Base-by-base conservation (phyloP, 2,113 vertebrate genomes). In the Pungitius pungitius region DNA sequence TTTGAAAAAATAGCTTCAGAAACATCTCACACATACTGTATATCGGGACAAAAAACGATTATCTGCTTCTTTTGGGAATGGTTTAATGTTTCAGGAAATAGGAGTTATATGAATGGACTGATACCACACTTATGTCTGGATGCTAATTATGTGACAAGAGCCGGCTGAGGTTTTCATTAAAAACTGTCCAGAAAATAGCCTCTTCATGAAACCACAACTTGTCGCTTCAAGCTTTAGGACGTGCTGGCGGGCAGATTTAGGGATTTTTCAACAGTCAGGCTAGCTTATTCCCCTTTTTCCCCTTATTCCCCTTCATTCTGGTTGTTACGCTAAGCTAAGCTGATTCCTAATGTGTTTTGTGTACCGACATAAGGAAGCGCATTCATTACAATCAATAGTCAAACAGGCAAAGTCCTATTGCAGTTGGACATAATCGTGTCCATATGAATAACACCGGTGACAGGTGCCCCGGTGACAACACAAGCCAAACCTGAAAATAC, bases 361-460 rank as follows among this genome's bases (percentile, higher is more conserved):
- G 1, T 26, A 68, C 54, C 39, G 43, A 22, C 12, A 62, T 8
- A 15, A 22, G 51, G 1, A 39, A 60, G 59, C 1, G 51, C 69
- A 45, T 47, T 77, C 35, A 77, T 72, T 59, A 42, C 22, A 49
- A 15, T 52, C 66, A 39, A 59, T 61, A 65, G 70, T 80, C 63
- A 62, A 77, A 75, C 66, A 69, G 66, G 43, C 45, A 51, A 69
- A 75, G 42, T 13, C 51, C 60, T 26, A 9, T 5, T 42, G 56
- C 57, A 72, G 70, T 58, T 63, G 63, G 56, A 51, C 64, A 30
- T 59, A 68, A 79, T 77, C 61, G 69, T 69, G 57, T 60, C 26
- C 1, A 17, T 57, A 77, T 85, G 75, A 84, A 83, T 87, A 80
- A 85, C 84, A 83, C 80, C 78, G 73, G 84, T 87, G 82, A 86